phyloP scores from a whole-genome alignment of 2,888 invertebrate species.

The Chymomyza fuscimana region DNA sequence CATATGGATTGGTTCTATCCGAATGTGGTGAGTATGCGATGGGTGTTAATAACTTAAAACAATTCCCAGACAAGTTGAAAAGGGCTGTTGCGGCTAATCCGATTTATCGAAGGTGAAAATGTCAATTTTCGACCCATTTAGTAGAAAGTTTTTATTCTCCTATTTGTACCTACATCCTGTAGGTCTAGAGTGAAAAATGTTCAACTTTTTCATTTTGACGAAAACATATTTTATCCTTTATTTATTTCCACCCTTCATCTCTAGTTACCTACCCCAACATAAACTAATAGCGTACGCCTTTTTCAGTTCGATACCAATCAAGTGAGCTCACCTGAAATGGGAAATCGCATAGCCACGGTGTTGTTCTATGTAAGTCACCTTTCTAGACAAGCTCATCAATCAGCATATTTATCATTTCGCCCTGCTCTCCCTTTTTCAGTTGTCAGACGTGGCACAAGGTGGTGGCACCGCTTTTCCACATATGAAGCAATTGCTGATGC shows the following conservation, averaged over 20 bases:
- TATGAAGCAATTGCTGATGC: conserved; percentile 87
- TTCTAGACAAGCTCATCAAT: background rate
- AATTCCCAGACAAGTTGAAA: no score
- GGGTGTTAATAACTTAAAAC: background rate
- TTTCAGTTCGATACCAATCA: conserved; percentile 30
- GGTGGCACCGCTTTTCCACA: conserved; percentile 98
- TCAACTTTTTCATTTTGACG: no score
- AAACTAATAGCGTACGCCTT: conserved; percentile 1
- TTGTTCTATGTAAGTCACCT: conserved; percentile 76
- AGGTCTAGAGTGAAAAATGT: no score
- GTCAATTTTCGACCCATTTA: no score
- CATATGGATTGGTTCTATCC: conserved; percentile 65
- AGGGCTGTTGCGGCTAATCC: no score
- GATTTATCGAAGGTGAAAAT: no score
- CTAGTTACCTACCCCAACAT: background rate
- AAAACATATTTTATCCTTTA: no score
- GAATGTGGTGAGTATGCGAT: conserved; percentile 38
- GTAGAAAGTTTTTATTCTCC: no score
- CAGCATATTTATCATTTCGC: background rate
- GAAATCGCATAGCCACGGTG: conserved; percentile 78
- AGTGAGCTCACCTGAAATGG: conserved; percentile 26
- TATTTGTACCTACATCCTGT: no score
- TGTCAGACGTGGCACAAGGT: conserved; percentile 96
- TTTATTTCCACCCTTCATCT: background rate
- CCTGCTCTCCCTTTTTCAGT: conserved; percentile 81